Evolutionary conservation across 2,888 invertebrate species (phyloP), one percentile per base, ranked within the genome.

Genomic region (Dilophus febrilis): DNA sequence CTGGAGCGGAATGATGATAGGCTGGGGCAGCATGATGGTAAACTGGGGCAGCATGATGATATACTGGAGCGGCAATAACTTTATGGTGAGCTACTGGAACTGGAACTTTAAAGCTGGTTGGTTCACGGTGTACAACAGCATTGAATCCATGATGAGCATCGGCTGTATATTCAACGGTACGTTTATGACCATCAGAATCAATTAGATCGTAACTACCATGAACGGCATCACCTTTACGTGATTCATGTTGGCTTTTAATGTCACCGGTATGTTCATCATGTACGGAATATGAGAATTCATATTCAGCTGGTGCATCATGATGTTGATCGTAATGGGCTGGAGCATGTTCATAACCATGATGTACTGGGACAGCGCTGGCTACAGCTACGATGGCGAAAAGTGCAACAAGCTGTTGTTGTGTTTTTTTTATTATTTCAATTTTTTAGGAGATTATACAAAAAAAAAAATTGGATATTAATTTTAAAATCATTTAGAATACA

Each of bases 141-240:
- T 62, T 62, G 53, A 64, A 63, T 44, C 63, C 62, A 42, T 57
- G 56, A 46, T 55, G 53, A 18, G 53, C 50, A 48, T 61, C 62
- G 41, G 62, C 62, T 40, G 56, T 55, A 52, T 64, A 64, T 36
- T 63, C 56, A 16, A 64, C 64, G 39, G 52, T 56, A 44, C 64
- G 54, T 47, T 53, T 59, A 46, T 53, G 54, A 39, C 62, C 62
- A 47, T 62, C 62, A 38, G 61, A 44, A 40, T 62, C 61, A 35
- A 61, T 48, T 18, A 62, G 50, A 19, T 58, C 57, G 50, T 61
- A 62, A 46, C 53, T 51, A 18, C 62, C 62, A 43, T 59, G 56
- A 32, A 61, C 61, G 38, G 51, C 53, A 49, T 62, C 61, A 40
- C 61, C 61, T 44, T 53, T 50, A 38, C 62, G 57, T 11, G 53